These are phyloP conservation scores for Gallinago jamesoni DNA, from an alignment of 2,113 vertebrate species.

Conservation along the genomic window DNA sequence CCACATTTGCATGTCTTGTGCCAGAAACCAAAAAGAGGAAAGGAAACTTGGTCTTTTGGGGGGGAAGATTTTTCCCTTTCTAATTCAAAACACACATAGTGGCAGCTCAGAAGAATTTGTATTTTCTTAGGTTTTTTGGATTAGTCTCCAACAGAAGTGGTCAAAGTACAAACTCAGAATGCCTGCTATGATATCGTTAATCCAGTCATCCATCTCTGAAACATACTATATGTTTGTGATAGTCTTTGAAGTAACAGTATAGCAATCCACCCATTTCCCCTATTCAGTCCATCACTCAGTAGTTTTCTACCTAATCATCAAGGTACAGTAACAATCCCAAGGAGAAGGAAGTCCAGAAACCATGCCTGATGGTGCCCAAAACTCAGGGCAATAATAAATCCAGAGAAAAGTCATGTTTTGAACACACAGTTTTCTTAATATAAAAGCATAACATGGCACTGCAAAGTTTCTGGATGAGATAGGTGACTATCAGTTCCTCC, in stretches of 20 bases:
- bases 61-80: neutral
- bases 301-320: neutral
- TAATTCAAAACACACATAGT: neutral
- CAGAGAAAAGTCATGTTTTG: neutral
- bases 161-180: neutral
- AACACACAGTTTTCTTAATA: neutral
- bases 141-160: neutral
- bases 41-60: neutral
- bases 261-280: neutral
- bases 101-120: neutral
- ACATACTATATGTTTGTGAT: neutral
- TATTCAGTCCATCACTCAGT: neutral
- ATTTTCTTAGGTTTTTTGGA: neutral
- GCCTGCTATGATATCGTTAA: neutral
- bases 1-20: constrained; percentile 2
- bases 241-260: neutral
- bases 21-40: constrained; percentile 15
- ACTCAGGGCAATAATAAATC: neutral
- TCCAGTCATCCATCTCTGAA: neutral
- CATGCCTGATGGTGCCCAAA: neutral
- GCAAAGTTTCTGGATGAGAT: neutral
- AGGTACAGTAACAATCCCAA: neutral
- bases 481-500: neutral
- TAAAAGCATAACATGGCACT: neutral
- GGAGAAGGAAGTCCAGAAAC: neutral